phyloP scores from a whole-genome alignment of 2,797 vertebrate genomes.

The Schizothorax lantsangensis region DNA sequence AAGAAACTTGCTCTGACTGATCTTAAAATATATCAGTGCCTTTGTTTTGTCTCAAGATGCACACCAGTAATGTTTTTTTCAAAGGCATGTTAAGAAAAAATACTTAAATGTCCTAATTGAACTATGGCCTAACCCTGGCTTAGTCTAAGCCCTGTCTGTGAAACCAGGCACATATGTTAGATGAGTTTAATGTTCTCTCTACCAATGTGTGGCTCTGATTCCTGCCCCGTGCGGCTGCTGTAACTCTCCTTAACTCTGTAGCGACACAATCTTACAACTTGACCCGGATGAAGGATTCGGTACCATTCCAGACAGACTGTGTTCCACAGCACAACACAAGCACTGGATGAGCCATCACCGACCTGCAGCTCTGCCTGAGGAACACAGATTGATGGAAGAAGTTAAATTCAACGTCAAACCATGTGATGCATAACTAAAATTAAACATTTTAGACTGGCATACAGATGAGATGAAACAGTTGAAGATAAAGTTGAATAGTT shows the following conservation, averaged over 20 bases:
- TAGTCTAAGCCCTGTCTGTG: too few species aligned
- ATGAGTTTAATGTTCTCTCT: conserved; percentile 36
- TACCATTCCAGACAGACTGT: conserved; percentile 78
- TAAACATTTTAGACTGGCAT: not conserved
- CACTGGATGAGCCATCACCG: conserved; percentile 73
- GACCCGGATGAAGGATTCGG: conserved; percentile 71
- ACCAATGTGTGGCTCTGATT: conserved; percentile 69
- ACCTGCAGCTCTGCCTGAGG: conserved; percentile 74
- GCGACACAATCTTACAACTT: conserved; percentile 72
- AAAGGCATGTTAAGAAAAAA: too few species aligned
- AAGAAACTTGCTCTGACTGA: too few species aligned
- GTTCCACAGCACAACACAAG: conserved; percentile 80
- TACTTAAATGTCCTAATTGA: too few species aligned
- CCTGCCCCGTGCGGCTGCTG: conserved; percentile 58
- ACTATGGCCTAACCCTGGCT: too few species aligned
- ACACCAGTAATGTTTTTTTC: too few species aligned
- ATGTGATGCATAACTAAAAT: not conserved
- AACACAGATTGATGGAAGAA: not conserved
- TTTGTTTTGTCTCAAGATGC: too few species aligned
- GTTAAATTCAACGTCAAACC: not conserved
- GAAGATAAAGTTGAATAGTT: not conserved
- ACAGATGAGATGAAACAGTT: not conserved
- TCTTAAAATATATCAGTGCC: too few species aligned
- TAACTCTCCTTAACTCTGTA: conserved; percentile 76
- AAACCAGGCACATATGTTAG: not conserved